A percentile compares a stretch with the other conserved stretches of the same genome.
These are phyloP conservation scores for Agrilus biguttatus DNA, from an alignment of 2,888 invertebrate genomes.

Conservation along the genomic window DNA sequence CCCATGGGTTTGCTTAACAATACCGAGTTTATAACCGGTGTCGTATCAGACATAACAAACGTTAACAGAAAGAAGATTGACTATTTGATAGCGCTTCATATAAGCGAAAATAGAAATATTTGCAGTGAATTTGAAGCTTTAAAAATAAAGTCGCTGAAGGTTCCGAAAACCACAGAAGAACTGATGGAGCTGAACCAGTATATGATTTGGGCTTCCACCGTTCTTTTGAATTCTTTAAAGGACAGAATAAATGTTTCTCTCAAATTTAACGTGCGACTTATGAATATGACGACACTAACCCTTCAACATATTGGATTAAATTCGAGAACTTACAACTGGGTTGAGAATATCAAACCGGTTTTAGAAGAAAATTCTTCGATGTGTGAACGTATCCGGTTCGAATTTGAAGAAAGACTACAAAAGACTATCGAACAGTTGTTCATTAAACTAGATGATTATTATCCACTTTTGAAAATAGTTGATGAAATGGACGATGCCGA, in stretches of 20 bases:
- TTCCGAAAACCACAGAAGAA: slow-evolving; percentile 67
- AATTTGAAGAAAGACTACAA: slow-evolving; percentile 69
- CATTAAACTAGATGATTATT: slow-evolving; percentile 53
- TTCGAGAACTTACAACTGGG: slow-evolving; percentile 71
- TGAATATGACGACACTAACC: slow-evolving; percentile 62
- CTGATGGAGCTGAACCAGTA: slow-evolving; percentile 63
- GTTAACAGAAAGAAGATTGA: slow-evolving; percentile 46
- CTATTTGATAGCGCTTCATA: slow-evolving; percentile 48
- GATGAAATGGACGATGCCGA: slow-evolving; percentile 74
- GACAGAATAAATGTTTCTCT: slow-evolving; percentile 56
- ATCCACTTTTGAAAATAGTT: slow-evolving; percentile 60
- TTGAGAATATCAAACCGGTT: slow-evolving; percentile 63
- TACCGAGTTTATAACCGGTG: slow-evolving; percentile 43
- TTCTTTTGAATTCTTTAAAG: slow-evolving; percentile 51
- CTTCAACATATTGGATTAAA: slow-evolving; percentile 66
- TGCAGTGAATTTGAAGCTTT: slow-evolving; percentile 60
- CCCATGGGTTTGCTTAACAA: slow-evolving; percentile 48
- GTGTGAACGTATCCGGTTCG: slow-evolving; percentile 68
- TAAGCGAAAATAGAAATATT: slow-evolving; percentile 50
- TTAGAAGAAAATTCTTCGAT: slow-evolving; percentile 66
- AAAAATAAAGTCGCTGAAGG: slow-evolving; percentile 48
- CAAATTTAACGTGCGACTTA: slow-evolving; percentile 49
- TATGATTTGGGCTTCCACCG: slow-evolving; percentile 64
- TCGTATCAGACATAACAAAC: slow-evolving; percentile 42
- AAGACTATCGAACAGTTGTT: slow-evolving; percentile 55